phyloP scores from a whole-genome alignment of 2,797 vertebrate genomes.

The Pantherophis vulpinus region DNA sequence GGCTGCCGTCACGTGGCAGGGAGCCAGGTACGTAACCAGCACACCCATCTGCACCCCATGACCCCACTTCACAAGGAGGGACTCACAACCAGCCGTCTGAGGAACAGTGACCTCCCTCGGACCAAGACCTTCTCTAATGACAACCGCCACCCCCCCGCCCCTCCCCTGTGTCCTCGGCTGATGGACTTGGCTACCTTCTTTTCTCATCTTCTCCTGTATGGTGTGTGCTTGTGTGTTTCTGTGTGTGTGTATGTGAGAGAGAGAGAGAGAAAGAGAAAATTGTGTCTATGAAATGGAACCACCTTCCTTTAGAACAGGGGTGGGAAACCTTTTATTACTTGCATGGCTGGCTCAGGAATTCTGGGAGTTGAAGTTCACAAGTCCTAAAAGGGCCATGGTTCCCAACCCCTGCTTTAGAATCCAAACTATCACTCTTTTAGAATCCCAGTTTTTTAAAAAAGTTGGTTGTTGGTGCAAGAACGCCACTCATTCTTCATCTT shows the following conservation, averaged over 20 bases:
- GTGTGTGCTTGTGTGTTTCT: constrained; percentile 23
- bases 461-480: constrained; percentile 25
- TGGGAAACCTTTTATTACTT: neutral
- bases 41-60: too few relatives aligned
- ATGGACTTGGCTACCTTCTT: constrained; percentile 61
- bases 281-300: constrained; percentile 60
- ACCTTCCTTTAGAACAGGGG: constrained; percentile 2
- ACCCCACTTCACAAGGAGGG: too few relatives aligned
- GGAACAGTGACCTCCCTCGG: too few relatives aligned
- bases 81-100: too few relatives aligned
- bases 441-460: constrained; percentile 6
- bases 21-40: too few relatives aligned
- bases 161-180: too few relatives aligned
- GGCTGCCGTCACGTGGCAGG: too few relatives aligned
- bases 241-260: constrained; percentile 5
- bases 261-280: constrained; percentile 1
- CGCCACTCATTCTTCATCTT: constrained; percentile 55
- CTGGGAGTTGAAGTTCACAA: neutral
- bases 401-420: neutral
- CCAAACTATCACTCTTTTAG: neutral
- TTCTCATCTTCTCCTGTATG: constrained; percentile 59
- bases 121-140: too few relatives aligned
- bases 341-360: neutral
- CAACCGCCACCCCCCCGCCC: too few relatives aligned
- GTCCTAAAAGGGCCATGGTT: neutral